Percentiles rank a stretch among this genome's conserved stretches.
These are phyloP conservation scores for Drosophila recens DNA, from an alignment of 2,888 invertebrate species.

Conservation along the genomic window DNA sequence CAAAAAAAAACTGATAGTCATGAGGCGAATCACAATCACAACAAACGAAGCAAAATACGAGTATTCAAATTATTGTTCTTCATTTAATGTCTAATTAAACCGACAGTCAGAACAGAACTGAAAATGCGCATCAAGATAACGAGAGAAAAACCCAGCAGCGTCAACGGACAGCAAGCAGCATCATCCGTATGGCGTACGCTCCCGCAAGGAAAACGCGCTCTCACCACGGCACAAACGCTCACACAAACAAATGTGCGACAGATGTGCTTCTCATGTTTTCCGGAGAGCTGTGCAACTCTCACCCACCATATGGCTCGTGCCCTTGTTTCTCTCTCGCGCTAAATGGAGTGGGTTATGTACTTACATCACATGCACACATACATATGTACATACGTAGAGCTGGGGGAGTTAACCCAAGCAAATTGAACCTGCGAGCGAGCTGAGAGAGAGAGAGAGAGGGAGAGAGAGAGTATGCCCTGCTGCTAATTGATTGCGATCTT, in stretches of 20 bases:
- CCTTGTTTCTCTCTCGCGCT: conserved; percentile 21
- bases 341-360: conserved; percentile 66
- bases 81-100: conserved; percentile 82
- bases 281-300: conserved; percentile 30
- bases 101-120: conserved; percentile 83
- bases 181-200: conserved; percentile 13
- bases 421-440: conserved; percentile 27
- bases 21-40: conserved; percentile 69
- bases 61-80: conserved; percentile 49
- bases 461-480: conserved; percentile 19
- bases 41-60: conserved; percentile 70
- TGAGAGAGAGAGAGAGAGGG: conserved; percentile 28
- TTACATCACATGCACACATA: conserved; percentile 8
- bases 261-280: conserved; percentile 66
- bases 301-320: conserved; percentile 45
- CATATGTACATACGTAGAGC: conserved; percentile 8
- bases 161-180: conserved; percentile 54
- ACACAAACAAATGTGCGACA: conserved; percentile 50
- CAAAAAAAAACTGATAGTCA: conserved; percentile 60
- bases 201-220: conserved; percentile 59
- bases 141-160: conserved; percentile 49
- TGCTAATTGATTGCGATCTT: conserved; percentile 38
- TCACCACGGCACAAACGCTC: conserved; percentile 27
- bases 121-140: conserved; percentile 61
- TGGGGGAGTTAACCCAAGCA: conserved; percentile 17